Base-by-base conservation (phyloP, 2,113 vertebrate genomes). In the Amphilophus citrinellus region DNA sequence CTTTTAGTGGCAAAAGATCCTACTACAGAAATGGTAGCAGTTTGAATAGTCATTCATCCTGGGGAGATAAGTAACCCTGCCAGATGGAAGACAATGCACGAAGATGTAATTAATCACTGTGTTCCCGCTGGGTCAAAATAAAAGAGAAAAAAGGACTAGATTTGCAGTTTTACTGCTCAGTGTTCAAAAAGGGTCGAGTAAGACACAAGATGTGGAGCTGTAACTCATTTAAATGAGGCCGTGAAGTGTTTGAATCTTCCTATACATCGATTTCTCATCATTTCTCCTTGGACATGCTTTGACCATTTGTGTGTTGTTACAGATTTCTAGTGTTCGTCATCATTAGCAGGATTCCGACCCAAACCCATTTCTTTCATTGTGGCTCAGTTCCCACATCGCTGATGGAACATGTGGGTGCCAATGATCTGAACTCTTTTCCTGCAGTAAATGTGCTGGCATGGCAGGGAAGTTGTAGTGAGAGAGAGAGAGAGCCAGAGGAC, bases 41-140 rank as follows among this genome's bases (percentile, higher is more conserved):
- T 92, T 93, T 90, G 89, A 93, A 87, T 57, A 89, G 79, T 83
- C 88, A 87, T 94, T 90, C 84, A 87, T 94, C 88, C 89, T 84
- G 68, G 60, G 88, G 88, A 93, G 85, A 94, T 89, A 88, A 92
- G 90, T 92, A 91, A 90, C 89, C 84, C 91, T 90, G 93, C 83
- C 91, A 93, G 91, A 94, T 92, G 90, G 89, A 92, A 91, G 90
- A 92, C 89, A 91, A 94, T 89, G 84, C 87, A 86, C 24, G 14
- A 75, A 88, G 89, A 93, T 90, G 81, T 92, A 89, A 93, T 94
- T 91, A 93, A 93, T 94, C 92, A 91, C 80, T 50, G 62, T 84
- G 88, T 91, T 93, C 90, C 83, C 71, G 11, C 81, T 89, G 84
- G 92, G 87, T 93, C 82, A 91, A 84, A 90, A 86, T 83, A 79